phyloP scores from a whole-genome alignment of 2,888 invertebrate genomes.

The Gryllus longicercus region DNA sequence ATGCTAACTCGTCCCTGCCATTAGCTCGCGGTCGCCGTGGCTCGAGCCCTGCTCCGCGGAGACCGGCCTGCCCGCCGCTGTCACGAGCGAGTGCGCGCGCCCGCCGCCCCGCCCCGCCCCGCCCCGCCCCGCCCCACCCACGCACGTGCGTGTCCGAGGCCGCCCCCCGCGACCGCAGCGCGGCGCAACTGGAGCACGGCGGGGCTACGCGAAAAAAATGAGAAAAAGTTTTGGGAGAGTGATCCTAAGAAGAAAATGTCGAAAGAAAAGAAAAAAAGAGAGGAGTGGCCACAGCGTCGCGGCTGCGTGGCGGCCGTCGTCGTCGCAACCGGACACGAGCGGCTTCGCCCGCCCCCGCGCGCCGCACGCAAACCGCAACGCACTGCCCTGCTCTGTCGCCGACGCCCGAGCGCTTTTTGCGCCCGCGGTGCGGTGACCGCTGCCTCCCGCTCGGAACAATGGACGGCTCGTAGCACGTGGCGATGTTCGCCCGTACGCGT shows the following conservation, averaged over 20 bases:
- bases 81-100: neutral
- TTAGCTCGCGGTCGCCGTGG: neutral
- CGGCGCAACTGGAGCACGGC: neutral
- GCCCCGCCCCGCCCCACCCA: neutral
- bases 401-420: neutral
- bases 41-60: no score
- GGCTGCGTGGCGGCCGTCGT: no score
- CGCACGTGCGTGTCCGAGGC: neutral
- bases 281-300: no score
- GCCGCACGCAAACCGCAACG: conserved; percentile 6
- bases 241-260: no score
- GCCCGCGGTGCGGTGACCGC: neutral
- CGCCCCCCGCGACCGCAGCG: neutral
- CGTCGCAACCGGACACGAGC: neutral
- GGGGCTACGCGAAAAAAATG: neutral
- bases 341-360: neutral
- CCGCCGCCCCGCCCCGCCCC: neutral
- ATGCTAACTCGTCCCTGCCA: no score
- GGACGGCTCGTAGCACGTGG: neutral
- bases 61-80: neutral
- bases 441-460: neutral
- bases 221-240: neutral
- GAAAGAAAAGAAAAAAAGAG: no score
- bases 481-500: no score
- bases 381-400: neutral